A percentile compares a stretch with the other conserved stretches of the same genome.
These are phyloP conservation scores for Eristalis intricaria DNA, from an alignment of 2,888 invertebrate species.

Conservation along the genomic window DNA sequence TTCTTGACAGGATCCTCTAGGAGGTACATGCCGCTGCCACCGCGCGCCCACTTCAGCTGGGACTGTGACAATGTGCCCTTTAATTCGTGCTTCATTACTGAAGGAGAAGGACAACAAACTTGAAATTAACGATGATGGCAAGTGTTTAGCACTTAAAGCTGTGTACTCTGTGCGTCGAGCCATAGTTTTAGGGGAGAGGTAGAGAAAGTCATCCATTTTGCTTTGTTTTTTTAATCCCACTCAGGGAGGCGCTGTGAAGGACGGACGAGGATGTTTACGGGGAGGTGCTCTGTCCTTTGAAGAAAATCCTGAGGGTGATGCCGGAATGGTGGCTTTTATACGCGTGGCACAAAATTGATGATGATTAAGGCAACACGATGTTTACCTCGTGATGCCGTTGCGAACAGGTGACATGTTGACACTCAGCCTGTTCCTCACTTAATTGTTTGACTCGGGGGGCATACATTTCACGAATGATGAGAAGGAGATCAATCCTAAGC, in stretches of 20 bases:
- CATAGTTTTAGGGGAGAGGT: neutral
- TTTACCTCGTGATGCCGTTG: neutral
- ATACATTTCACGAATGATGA: too few relatives aligned
- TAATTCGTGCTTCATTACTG: slow-evolving; percentile 53
- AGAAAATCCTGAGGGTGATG: neutral
- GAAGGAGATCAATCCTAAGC: too few relatives aligned
- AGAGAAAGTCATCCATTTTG: neutral
- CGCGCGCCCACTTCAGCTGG: neutral
- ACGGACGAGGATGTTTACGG: slow-evolving; percentile 29
- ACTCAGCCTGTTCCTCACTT: neutral
- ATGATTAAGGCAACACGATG: neutral
- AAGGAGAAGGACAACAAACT: slow-evolving; percentile 59
- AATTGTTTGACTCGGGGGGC: neutral
- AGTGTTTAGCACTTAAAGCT: slow-evolving; percentile 46
- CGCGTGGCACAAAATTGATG: neutral
- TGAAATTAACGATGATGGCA: slow-evolving; percentile 62
- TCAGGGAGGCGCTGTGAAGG: neutral
- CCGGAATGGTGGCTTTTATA: neutral
- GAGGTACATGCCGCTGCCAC: neutral
- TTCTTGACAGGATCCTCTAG: neutral
- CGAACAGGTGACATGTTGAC: neutral
- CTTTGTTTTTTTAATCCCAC: neutral
- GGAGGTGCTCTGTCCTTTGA: slow-evolving; percentile 44
- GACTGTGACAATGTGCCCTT: slow-evolving; percentile 51
- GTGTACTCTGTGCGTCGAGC: slow-evolving; percentile 26